Evolutionary conservation across 2,888 invertebrate species (phyloP).

Genomic region (Dastarcus helophoroides): DNA sequence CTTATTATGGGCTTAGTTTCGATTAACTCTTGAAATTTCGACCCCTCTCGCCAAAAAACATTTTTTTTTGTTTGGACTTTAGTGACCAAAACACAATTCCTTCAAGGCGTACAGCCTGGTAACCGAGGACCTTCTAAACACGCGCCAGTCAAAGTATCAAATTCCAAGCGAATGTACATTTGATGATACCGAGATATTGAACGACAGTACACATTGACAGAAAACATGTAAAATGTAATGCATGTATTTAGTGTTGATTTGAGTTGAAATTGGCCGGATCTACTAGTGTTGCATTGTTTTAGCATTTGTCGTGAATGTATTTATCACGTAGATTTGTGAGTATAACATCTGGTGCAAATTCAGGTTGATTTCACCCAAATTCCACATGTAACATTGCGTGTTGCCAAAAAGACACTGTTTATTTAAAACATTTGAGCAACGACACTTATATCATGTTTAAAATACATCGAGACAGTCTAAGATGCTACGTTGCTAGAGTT

Average conservation of each 20-base stretch:
- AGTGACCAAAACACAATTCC: too few relatives aligned
- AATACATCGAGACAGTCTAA: constrained; percentile 33
- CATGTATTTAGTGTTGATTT: constrained; percentile 12
- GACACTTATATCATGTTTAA: constrained; percentile 35
- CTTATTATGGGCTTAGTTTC: too few relatives aligned
- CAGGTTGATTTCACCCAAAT: constrained; percentile 36
- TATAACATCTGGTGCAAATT: neutral
- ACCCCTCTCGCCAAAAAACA: too few relatives aligned
- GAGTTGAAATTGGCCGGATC: constrained; percentile 10
- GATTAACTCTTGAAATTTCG: too few relatives aligned
- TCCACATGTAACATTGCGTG: constrained; percentile 37
- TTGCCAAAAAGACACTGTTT: constrained; percentile 35
- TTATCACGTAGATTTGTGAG: neutral
- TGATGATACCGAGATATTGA: too few relatives aligned
- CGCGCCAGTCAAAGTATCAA: too few relatives aligned
- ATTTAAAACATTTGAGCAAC: constrained; percentile 32
- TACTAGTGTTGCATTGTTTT: constrained; percentile 11
- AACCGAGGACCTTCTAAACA: too few relatives aligned
- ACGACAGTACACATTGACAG: too few relatives aligned
- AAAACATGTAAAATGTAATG: too few relatives aligned
- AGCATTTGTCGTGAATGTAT: constrained; percentile 1
- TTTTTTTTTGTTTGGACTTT: too few relatives aligned
- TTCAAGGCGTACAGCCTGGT: too few relatives aligned
- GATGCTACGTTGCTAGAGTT: constrained; percentile 20
- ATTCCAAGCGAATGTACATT: too few relatives aligned